These are phyloP conservation scores for human (Homo sapiens) DNA, from an alignment of 2,113 vertebrate species.

Conservation along the genomic window DNA sequence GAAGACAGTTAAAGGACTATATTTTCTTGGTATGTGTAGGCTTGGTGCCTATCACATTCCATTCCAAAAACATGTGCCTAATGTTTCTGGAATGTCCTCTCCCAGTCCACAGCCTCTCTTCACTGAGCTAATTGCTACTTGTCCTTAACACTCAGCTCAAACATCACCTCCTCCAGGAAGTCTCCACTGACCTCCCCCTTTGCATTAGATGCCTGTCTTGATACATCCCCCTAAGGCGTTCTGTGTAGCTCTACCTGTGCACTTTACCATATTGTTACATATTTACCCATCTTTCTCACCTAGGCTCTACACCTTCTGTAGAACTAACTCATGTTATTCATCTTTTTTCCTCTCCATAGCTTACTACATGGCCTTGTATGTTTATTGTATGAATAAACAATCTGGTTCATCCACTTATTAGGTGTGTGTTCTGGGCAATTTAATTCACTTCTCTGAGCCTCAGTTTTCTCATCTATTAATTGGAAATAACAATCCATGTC, in stretches of 20 bases:
- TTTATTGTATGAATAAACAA: background rate
- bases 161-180: background rate
- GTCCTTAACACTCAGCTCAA: background rate
- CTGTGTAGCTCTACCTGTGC: background rate
- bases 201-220: background rate
- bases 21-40: too few relatives aligned
- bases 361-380: background rate
- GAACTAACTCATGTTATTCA: background rate
- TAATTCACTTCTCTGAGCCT: background rate
- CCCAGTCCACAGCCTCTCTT: background rate
- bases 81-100: background rate
- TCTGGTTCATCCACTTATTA: background rate
- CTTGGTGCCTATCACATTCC: too few relatives aligned
- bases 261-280: background rate
- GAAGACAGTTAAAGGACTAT: too few relatives aligned
- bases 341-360: background rate
- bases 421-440: background rate
- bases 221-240: too few relatives aligned
- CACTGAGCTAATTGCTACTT: background rate
- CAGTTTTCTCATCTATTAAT: background rate
- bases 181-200: background rate
- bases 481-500: background rate
- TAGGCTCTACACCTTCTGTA: background rate
- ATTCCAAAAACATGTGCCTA: background rate
- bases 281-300: background rate